Evolutionary conservation across 35 echinoderm and acorn worm species (phyloP).

Genomic region (Patiria miniata): DNA sequence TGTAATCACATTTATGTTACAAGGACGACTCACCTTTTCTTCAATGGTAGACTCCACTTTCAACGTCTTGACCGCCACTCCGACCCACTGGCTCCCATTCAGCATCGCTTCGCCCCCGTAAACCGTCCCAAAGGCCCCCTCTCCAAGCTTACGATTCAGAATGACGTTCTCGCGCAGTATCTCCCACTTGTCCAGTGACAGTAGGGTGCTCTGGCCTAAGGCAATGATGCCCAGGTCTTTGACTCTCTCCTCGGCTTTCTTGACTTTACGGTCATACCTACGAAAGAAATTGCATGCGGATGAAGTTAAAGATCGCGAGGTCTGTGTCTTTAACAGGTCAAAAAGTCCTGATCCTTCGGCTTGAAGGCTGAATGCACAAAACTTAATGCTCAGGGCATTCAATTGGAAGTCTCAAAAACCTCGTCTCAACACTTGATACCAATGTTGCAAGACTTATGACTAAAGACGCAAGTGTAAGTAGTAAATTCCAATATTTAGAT

Average conservation of each 20-base stretch:
- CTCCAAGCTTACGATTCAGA: slow-evolving; percentile 87
- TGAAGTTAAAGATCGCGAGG: too few relatives aligned
- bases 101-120: slow-evolving; percentile 89
- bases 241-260: slow-evolving; percentile 69
- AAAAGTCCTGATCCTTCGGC: too few relatives aligned
- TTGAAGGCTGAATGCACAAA: too few relatives aligned
- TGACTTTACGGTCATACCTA: slow-evolving; percentile 89
- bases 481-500: too few relatives aligned
- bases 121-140: slow-evolving; percentile 94
- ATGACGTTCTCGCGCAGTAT: slow-evolving; percentile 80
- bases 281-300: not conserved
- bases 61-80: slow-evolving; percentile 87
- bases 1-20: too few relatives aligned
- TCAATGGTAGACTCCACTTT: slow-evolving; percentile 85
- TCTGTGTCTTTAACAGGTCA: too few relatives aligned
- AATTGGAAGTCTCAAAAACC: too few relatives aligned
- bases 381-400: too few relatives aligned
- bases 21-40: slow-evolving; percentile 71
- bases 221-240: slow-evolving; percentile 77
- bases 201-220: slow-evolving; percentile 50
- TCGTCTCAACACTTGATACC: too few relatives aligned
- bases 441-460: too few relatives aligned
- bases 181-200: slow-evolving; percentile 87
- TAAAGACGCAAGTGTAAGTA: too few relatives aligned
- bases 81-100: slow-evolving; percentile 63